A percentile compares a stretch with the other conserved stretches of the same genome.
phyloP scores from a whole-genome alignment of 2,888 invertebrate species.

The Callinectes sapidus region DNA sequence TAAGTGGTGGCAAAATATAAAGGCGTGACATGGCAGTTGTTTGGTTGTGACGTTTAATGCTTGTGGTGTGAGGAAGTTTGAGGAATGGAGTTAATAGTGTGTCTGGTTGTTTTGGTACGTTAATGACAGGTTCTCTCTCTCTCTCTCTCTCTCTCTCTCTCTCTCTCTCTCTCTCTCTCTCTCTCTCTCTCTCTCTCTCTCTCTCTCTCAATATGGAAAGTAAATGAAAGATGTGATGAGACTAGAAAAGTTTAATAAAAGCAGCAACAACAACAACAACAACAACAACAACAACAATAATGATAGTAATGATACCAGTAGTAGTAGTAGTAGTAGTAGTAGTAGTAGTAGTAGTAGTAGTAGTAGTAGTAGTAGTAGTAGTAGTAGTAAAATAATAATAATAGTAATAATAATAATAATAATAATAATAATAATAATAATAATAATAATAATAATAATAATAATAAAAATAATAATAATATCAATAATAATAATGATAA shows the following conservation, averaged over 20 bases:
- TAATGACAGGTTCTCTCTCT: not conserved
- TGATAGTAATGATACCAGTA: not conserved
- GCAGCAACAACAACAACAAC: not conserved
- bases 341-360: too few relatives aligned
- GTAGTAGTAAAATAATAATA: too few relatives aligned
- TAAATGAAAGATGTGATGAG: too few relatives aligned
- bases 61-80: not conserved
- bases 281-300: not conserved
- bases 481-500: too few relatives aligned
- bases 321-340: not conserved
- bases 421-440: too few relatives aligned
- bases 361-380: too few relatives aligned
- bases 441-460: too few relatives aligned
- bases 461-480: too few relatives aligned
- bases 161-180: not conserved
- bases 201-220: too few relatives aligned
- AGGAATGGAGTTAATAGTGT: not conserved
- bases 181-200: constrained; percentile 3
- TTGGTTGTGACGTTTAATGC: not conserved
- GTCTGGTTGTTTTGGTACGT: not conserved
- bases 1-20: not conserved
- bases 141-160: not conserved
- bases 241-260: not conserved
- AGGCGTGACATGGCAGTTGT: not conserved
- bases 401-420: too few relatives aligned